Conservation (phyloP, 92 coral and sea anemone genomes). For the Palythoa grandiflora region DNA sequence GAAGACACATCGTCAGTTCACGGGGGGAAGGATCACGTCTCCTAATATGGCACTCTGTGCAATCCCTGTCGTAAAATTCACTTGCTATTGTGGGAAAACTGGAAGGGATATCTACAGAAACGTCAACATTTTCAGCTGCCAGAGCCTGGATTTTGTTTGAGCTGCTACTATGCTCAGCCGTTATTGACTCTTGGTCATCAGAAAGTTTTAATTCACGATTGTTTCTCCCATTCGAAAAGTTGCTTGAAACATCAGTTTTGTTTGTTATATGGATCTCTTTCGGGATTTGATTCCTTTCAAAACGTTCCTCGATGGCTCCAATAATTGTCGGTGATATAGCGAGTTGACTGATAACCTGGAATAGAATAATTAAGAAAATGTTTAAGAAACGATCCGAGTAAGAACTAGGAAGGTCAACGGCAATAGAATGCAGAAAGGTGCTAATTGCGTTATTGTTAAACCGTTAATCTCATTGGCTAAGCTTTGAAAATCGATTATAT, state of each 20-base stretch:
- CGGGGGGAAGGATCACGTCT: constrained; percentile 86
- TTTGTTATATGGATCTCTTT: neutral
- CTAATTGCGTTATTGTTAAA: no score
- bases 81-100: neutral
- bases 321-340: constrained; percentile 64
- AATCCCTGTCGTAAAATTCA: constrained; percentile 62
- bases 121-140: neutral
- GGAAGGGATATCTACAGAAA: neutral
- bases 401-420: no score
- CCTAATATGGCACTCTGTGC: constrained; percentile 84
- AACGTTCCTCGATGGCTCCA: constrained; percentile 32
- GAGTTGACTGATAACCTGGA: constrained; percentile 70
- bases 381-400: no score
- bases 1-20: constrained; percentile 94
- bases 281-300: neutral
- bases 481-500: no score
- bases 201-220: neutral
- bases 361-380: neutral
- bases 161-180: neutral
- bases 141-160: neutral
- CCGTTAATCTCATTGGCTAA: no score
- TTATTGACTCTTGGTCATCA: neutral
- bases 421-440: no score
- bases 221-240: neutral
- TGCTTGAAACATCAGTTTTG: neutral